Base-by-base conservation (phyloP, 2,888 invertebrate genomes). In the Tinea semifulvella region DNA sequence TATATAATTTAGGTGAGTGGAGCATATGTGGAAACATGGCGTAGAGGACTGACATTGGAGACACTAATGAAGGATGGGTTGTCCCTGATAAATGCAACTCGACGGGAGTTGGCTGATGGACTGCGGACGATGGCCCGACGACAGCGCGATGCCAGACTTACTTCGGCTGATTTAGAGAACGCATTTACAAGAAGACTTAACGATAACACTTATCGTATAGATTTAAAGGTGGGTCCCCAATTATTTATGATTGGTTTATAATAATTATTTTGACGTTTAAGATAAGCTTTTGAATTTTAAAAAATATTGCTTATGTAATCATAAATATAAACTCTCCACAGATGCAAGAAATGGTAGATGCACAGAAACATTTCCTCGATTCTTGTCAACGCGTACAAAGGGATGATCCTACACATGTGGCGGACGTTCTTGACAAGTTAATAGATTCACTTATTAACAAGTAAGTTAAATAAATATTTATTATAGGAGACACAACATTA, bases 381-480 rank as follows among this genome's bases (percentile, higher is more conserved):
- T 87, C 86, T 13, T 89, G 88, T 58, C 84, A 87, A 52, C 68
- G 85, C 19, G 82, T 87, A 35, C 88, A 88, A 58, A 82, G 83
- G 54, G 86, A 87, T 53, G 87, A 88, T 54, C 84, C 87, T 1
- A 80, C 79, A 16, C 83, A 85, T 55, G 84, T 89, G 20, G 84
- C 86, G 16, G 77, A 83, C 47, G 80, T 87, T 20, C 65, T 89
- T 43, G 85, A 86, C 51, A 86, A 83, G 65, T 69, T 88, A 31
- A 77, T 88, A 27, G 85, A 86, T 55, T 83, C 84, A 11, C 74
- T 88, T 38, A 83, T 84, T 48, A 84, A 85, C 60, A 85, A 85
- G 87, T 88, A 74, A 58, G 82, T 55, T n/a, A n/a, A n/a, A n/a
- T n/a, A n/a, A n/a, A n/a, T n/a, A n/a, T n/a, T n/a, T n/a, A n/a